Evolutionary conservation across 2,888 invertebrate species (phyloP), one percentile per base, ranked within the genome.

Genomic region (Steinernema scapterisci): DNA sequence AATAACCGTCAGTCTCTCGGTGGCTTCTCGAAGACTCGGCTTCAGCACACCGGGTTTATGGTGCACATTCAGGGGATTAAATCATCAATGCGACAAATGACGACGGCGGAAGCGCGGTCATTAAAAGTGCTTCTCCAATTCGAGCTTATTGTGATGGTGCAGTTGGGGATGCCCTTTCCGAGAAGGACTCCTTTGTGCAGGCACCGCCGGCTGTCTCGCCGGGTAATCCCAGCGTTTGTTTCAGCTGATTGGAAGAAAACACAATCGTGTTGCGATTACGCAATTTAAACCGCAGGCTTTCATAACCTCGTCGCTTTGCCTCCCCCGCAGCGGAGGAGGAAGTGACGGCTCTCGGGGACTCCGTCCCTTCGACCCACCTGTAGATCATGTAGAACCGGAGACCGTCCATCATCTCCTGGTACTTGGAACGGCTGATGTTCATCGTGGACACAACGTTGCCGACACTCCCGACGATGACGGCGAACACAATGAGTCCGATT

Each of bases 311-410:
- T 6, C 38, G 38, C 38, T 38, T 9, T 38, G 38, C 38, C 38
- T 38, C 38, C 38, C 38, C 9, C 38, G 9, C 38, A 38, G 38
- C 9, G 38, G 38, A 38, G 38, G 38, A 38, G 38, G 38, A 38
- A 0, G n/a, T 7, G n/a, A 51, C 16, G n/a, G 3, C 56, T 11
- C 9, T 7, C 43, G 25, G 23, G n/a, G 6, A 5, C 45, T 27
- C 11, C 11, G 1, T 19, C 16, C n/a, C n/a, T n/a, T 38, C 38
- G 31, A 21, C 45, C 56, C 74, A 80, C 84, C 85, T 71, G 54
- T 82, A 84, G 70, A 79, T 81, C 85, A 85, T 85, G 75, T 84
- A 85, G 52, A 85, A 84, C 73, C 85, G 85, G 73, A 85, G 81
- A 11, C 82, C 85, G 75, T 86, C 86, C 81, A 84, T 82, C 72